Evolutionary conservation across 2,797 vertebrate genomes (phyloP), one percentile per base, ranked within the genome.

Genomic region (Pseudomugil tenellus): DNA sequence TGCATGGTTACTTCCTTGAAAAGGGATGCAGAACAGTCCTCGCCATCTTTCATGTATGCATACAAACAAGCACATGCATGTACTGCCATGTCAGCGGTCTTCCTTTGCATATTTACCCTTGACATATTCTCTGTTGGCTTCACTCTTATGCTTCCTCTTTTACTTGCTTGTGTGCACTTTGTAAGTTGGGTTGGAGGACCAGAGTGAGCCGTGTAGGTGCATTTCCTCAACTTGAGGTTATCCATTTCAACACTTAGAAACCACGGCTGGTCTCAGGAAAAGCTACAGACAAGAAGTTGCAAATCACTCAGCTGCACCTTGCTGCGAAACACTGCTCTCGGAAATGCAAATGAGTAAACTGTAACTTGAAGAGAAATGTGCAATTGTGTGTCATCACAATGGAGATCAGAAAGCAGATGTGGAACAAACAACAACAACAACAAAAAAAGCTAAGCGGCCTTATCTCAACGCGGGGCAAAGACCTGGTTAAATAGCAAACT

Each of bases 81-180:
- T 54, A 46, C 52, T 49, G 65, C 52, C 28, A 28, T 54, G 59
- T 83, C 52, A 66, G 75, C 72, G 57, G 19, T 13, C 23, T 63
- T 55, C 49, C 9, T 63, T 76, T 70, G 67, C 70, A 74, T 73
- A 67, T 79, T 80, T 74, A 34, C 43, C 25, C 12, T 56, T 65
- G 54, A 48, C 37, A 65, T 63, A 55, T 63, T 58, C 55, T 72
- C 48, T 46, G 67, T 52, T 26, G 31, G 58, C 17, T 56, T 63
- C 8, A n/a, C 55, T 51, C 14, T 51, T 3, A 31, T 49, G 32
- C 76, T 84, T 84, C 79, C 63, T 76, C 71, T 70, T 84, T 72
- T 72, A 26, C 25, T 26, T 34, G 26, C 29, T 0, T 55, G 54
- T 35, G 46, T 53, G 17, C 46, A 21, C 25, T 71, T 31, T 55